Evolutionary conservation across 2,113 vertebrate genomes (phyloP).

Genomic region (Bubo bubo): DNA sequence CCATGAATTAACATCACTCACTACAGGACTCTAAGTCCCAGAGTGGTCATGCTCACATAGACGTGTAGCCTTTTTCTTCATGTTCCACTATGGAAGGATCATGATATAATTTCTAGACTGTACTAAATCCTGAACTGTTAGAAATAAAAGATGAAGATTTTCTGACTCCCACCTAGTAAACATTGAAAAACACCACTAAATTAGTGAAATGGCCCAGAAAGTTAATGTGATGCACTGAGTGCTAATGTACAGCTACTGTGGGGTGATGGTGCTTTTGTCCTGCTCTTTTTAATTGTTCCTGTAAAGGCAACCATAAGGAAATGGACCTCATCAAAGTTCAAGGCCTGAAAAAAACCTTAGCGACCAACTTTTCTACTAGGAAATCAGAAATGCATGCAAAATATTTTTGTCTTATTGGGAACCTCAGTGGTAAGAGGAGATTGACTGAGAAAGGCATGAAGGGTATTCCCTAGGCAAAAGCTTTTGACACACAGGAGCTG

Average conservation of each 20-base stretch:
- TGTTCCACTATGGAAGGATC: background rate
- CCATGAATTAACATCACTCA: background rate
- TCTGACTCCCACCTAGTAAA: background rate
- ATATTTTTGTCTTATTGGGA: background rate
- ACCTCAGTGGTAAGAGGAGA: background rate
- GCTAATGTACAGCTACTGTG: background rate
- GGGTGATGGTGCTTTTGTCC: accelerated
- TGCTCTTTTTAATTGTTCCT: background rate
- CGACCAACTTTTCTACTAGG: background rate
- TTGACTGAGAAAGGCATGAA: background rate
- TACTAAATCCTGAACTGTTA: background rate
- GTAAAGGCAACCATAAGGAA: background rate
- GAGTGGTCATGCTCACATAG: accelerated
- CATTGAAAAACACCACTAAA: background rate
- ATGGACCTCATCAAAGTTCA: background rate
- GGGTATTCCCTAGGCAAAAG: background rate
- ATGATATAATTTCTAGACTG: background rate
- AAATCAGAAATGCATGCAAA: background rate
- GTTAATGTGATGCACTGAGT: background rate
- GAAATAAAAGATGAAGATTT: background rate
- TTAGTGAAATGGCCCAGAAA: background rate
- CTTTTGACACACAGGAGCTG: background rate
- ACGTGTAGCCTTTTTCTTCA: accelerated
- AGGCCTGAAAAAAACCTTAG: background rate
- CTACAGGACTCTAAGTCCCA: background rate